phyloP scores from a whole-genome alignment of 1,140 invertebrate genomes.

The Paramacrobiotus metropolitanus region DNA sequence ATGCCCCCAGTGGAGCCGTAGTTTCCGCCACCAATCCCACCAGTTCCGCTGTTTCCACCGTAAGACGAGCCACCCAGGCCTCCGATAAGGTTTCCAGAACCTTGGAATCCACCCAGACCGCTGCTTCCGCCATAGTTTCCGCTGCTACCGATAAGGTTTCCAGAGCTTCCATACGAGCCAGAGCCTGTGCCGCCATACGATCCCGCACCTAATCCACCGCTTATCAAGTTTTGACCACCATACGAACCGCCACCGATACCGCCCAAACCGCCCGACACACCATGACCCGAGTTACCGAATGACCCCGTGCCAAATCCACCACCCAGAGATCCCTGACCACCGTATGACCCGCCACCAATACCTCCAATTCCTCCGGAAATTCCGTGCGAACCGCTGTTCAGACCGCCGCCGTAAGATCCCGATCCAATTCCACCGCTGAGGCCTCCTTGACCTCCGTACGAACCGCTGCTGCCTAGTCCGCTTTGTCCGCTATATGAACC shows the following conservation, averaged over 20 bases:
- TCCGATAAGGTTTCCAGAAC: no score
- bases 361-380: neutral
- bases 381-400: neutral
- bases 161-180: neutral
- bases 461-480: neutral
- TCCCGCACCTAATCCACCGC: neutral
- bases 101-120: neutral
- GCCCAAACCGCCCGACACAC: neutral
- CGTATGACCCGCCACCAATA: neutral
- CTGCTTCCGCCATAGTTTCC: neutral
- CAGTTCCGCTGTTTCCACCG: neutral
- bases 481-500: neutral
- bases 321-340: no score
- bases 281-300: no score
- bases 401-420: no score
- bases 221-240: neutral
- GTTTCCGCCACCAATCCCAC: neutral
- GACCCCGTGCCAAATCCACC: no score
- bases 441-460: neutral
- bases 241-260: neutral
- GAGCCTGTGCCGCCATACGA: neutral
- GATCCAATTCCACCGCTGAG: neutral
- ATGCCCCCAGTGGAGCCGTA: neutral
- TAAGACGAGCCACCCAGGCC: neutral
- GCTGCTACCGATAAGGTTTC: neutral